phyloP scores from a whole-genome alignment of 2,888 invertebrate species.

The Morpho helenor region DNA sequence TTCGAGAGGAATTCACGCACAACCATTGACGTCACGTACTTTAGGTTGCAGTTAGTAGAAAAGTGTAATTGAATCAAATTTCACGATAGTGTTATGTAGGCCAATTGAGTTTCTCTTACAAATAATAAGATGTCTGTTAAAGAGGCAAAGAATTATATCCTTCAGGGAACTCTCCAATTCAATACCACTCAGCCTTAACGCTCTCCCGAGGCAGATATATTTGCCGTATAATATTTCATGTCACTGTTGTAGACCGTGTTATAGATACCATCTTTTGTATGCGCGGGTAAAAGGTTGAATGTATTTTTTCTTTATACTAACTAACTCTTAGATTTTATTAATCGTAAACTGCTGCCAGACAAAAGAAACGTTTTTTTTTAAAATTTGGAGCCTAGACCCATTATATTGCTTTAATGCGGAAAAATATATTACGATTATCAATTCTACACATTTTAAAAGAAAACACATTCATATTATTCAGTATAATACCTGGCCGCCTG shows the following conservation, averaged over 20 bases:
- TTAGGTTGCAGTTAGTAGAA: no score
- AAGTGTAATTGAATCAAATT: no score
- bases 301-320: neutral
- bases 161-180: constrained; percentile 7
- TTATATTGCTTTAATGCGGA: no score
- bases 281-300: constrained; percentile 5
- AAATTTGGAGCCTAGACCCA: no score
- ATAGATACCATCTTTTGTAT: constrained; percentile 2
- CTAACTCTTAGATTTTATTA: neutral
- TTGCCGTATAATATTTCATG: constrained; percentile 11
- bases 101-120: no score
- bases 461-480: no score
- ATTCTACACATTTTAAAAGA: no score
- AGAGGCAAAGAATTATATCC: constrained; percentile 1
- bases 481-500: no score
- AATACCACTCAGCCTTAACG: constrained; percentile 11
- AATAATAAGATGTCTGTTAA: neutral
- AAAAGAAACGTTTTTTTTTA: neutral
- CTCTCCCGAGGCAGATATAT: constrained; percentile 9
- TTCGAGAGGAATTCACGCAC: neutral
- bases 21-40: neutral
- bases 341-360: no score
- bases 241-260: neutral
- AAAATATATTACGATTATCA: no score
- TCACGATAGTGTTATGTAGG: no score